Base-by-base conservation (phyloP, 2,888 invertebrate species). In the Drosophila stalkeri region DNA sequence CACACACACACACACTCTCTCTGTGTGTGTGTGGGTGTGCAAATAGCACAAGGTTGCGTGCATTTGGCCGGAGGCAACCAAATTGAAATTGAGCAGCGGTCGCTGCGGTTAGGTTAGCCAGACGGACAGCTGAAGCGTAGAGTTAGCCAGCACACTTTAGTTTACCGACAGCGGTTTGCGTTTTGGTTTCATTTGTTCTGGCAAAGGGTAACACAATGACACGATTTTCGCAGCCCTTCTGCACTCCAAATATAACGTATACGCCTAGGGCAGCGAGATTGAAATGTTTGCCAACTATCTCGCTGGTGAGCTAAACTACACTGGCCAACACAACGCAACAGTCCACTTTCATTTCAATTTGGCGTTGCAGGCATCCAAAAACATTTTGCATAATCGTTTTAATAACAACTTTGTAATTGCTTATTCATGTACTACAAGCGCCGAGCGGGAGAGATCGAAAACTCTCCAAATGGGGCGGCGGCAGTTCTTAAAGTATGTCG, bases 321-420 rank as follows among this genome's bases (percentile, higher is more conserved):
- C 56, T 43, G 64, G 43, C n/a, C 54, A 55, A 39, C 62, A n/a
- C 52, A 56, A 43, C 62, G 73, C 67, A 54, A 55, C 64, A 75
- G 66, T 79, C 69, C 75, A 81, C 76, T 80, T 72, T 76, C 69
- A 75, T 75, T 81, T 77, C 81, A 80, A 75, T 75, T 78, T 78
- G 47, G 59, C 65, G 61, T 57, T 73, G 35, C 54, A 60, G 54
- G 43, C 56, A 61, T 59, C 63, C 74, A 67, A 75, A 73, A 80
- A 61, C 80, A 77, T 85, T 87, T 81, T 79, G 82, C 85, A 89
- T 88, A 86, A 86, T 86, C 79, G 89, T 87, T 88, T 89, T 86
- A 88, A 81, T 88, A 89, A 89, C 81, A 89, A 89, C 88, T 89
- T 88, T 89, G 85, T 89, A 89, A 89, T 89, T 89, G 90, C 89